Base-by-base conservation (phyloP, 1,140 invertebrate species). In the Mercenaria mercenaria region DNA sequence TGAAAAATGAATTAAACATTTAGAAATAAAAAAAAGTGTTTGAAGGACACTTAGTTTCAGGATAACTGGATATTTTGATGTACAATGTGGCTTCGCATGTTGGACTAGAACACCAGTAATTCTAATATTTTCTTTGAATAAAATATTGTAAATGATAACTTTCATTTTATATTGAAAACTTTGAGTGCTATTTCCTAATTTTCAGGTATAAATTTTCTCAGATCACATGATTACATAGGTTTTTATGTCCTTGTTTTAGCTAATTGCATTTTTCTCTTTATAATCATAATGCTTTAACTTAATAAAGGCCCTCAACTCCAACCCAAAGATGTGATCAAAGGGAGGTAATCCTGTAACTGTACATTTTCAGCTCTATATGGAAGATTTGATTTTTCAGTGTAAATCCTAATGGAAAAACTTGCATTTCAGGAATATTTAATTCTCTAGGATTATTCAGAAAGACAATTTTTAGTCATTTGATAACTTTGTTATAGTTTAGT, bases 261-360 rank as follows among this genome's bases (percentile, higher is more conserved):
- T 89, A 89, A 89, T 87, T 76, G 61, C 80, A 89, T 82, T 89
- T 84, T 77, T 89, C 79, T 89, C 61, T 83, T 83, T 83, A 64
- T 82, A 89, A 89, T 83, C 69, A 74, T 59, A 83, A 83, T 84
- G 80, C 88, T 89, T 84, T 41, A 80, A 83, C 52, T 76, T 84
- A 83, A 89, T 83, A 74, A 74, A 81, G 81, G 79, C 32, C 74
- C 72, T 43, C 34, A 88, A 72, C 61, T 88, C 74, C 86, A 88
- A 79, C 52, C 56, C 56, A 88, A 72, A 80, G 86, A 81, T 88
- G 86, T 41, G 76, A 64, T 47, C 86, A 88, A 77, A 37, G 59
- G 77, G 77, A 81, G 64, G 32, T 69, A 88, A 52, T 88, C 76
- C 86, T 81, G 86, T 88, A 88, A 88, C 64, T 34, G 50, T 76